Evolutionary conservation across 2,113 vertebrate species (phyloP).

Genomic region (Pachypanchax playfairii): DNA sequence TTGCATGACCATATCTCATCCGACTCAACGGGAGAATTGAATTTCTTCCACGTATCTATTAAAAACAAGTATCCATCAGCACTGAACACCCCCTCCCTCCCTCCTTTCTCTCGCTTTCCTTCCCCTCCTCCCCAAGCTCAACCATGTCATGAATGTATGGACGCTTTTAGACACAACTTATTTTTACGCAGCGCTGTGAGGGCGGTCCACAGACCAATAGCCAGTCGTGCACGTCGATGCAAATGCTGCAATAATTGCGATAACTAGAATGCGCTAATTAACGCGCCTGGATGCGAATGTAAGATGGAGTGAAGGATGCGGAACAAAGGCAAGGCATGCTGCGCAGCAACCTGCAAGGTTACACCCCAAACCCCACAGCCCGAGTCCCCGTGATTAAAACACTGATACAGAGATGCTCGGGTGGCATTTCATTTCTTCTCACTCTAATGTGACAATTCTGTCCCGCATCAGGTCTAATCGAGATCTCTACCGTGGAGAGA

Average conservation of each 20-base stretch:
- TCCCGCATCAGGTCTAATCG: conserved; percentile 86
- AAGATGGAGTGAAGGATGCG: conserved; percentile 55
- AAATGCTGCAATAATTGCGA: conserved; percentile 33
- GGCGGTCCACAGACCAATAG: conserved; percentile 58
- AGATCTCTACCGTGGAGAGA: conserved; percentile 95
- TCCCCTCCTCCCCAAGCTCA: conserved; percentile 42
- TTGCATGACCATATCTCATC: conserved; percentile 74
- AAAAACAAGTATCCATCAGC: conserved; percentile 74
- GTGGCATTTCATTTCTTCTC: not conserved
- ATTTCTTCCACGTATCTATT: conserved; percentile 72
- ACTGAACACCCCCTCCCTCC: conserved; percentile 40
- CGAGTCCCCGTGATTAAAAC: conserved; percentile 5
- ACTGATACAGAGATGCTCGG: not conserved
- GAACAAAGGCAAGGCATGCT: conserved; percentile 72
- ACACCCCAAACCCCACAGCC: conserved; percentile 48
- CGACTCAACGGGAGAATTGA: conserved; percentile 54
- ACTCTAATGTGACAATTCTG: conserved; percentile 34
- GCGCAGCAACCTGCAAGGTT: conserved; percentile 69
- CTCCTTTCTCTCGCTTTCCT: not conserved
- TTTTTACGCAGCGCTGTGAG: conserved; percentile 80
- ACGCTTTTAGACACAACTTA: conserved; percentile 81
- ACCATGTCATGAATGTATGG: conserved; percentile 77
- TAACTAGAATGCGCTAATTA: conserved; percentile 41
- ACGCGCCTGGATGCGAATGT: conserved; percentile 30
- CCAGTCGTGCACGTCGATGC: conserved; percentile 45